These are phyloP conservation scores for Pseudochirops corinnae DNA, from an alignment of 2,797 vertebrate genomes.

Conservation along the genomic window DNA sequence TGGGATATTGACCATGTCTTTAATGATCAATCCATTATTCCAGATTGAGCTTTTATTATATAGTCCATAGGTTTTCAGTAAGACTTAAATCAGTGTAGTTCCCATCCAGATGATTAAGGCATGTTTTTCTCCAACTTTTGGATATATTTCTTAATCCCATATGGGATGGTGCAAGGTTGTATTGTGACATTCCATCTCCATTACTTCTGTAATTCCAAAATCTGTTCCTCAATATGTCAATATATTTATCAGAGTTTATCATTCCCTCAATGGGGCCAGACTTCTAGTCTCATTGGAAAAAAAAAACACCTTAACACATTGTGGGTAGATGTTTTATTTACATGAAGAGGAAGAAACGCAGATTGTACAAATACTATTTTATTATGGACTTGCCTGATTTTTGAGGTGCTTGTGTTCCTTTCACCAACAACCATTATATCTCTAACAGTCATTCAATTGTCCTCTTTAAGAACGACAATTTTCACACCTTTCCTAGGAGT, in stretches of 20 bases:
- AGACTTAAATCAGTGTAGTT: background rate
- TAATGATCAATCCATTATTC: background rate
- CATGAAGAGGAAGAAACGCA: background rate
- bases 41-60: background rate
- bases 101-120: background rate
- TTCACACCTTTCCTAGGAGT: background rate
- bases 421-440: background rate
- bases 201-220: background rate
- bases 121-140: background rate
- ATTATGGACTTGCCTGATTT: background rate
- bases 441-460: background rate
- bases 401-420: background rate
- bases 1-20: background rate
- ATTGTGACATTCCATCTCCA: background rate
- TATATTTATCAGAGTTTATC: background rate
- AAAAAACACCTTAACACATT: background rate
- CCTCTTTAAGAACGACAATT: background rate
- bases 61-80: background rate
- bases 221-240: background rate
- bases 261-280: background rate
- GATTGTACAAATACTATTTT: background rate
- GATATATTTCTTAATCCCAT: background rate
- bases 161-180: background rate
- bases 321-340: background rate
- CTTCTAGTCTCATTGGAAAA: background rate